A percentile compares a stretch with the other conserved stretches of the same genome.
Evolutionary conservation across 2,113 vertebrate species (phyloP).

Genomic region (Oryzias woworae): DNA sequence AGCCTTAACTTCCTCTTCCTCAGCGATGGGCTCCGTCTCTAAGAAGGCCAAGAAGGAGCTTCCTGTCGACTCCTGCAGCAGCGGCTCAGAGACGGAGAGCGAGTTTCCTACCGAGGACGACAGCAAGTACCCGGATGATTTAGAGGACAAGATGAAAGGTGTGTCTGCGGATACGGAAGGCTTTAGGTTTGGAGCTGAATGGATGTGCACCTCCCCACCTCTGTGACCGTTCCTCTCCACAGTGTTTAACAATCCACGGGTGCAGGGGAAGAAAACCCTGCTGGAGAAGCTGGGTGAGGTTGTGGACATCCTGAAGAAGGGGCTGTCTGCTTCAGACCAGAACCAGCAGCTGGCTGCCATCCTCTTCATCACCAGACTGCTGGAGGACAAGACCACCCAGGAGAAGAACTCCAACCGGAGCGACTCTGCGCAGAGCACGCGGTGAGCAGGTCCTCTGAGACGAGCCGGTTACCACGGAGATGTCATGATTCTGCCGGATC

Average conservation of each 20-base stretch:
- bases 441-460: constrained; percentile 56
- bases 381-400: constrained; percentile 79
- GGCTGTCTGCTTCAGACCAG: constrained; percentile 66
- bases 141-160: constrained; percentile 84
- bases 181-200: not conserved
- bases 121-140: constrained; percentile 67
- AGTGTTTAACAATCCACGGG: constrained; percentile 75
- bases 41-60: constrained; percentile 77
- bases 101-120: constrained; percentile 83
- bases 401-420: constrained; percentile 73
- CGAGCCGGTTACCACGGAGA: too few species aligned
- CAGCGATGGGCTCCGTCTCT: constrained; percentile 57
- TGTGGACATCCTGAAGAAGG: constrained; percentile 81
- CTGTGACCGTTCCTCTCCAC: constrained; percentile 3
- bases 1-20: constrained; percentile 36
- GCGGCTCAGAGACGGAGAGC: constrained; percentile 59
- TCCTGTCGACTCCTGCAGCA: constrained; percentile 12
- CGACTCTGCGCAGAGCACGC: constrained; percentile 68
- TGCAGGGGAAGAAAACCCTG: constrained; percentile 72
- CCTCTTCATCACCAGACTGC: constrained; percentile 73
- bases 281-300: constrained; percentile 78
- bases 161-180: not conserved
- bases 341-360: constrained; percentile 79
- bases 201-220: too few species aligned
- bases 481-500: not conserved